These are phyloP conservation scores for Myotis pilosus DNA, from an alignment of 2,797 vertebrate genomes.

Conservation along the genomic window DNA sequence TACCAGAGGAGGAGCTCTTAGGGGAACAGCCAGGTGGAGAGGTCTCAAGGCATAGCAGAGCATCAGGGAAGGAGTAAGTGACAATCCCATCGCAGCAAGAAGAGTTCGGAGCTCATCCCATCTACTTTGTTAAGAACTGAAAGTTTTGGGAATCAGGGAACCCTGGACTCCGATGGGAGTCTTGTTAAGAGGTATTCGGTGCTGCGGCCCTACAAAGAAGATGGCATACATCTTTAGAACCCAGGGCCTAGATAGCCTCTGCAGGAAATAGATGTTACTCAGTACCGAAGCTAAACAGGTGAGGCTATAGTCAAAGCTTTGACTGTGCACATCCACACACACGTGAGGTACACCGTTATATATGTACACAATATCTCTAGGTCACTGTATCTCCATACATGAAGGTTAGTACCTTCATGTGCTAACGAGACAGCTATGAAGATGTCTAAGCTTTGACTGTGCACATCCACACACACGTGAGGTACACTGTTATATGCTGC, in stretches of 20 bases:
- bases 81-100: neutral
- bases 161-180: neutral
- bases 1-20: neutral
- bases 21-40: neutral
- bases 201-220: neutral
- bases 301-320: neutral
- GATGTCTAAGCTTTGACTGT: neutral
- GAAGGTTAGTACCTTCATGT: no score
- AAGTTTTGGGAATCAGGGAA: neutral
- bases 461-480: rapidly evolving
- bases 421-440: no score
- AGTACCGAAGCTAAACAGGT: neutral
- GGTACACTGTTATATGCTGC: neutral
- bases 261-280: neutral
- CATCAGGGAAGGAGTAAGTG: neutral
- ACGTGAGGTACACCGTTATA: rapidly evolving
- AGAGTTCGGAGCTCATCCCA: neutral
- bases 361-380: neutral
- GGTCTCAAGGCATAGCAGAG: neutral
- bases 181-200: neutral
- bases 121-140: neutral
- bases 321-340: no score
- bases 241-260: neutral
- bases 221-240: neutral
- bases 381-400: neutral